Percentiles rank a stretch among this genome's conserved stretches.
Conservation (phyloP, 2,797 vertebrate species). For the Danio tinwini region DNA sequence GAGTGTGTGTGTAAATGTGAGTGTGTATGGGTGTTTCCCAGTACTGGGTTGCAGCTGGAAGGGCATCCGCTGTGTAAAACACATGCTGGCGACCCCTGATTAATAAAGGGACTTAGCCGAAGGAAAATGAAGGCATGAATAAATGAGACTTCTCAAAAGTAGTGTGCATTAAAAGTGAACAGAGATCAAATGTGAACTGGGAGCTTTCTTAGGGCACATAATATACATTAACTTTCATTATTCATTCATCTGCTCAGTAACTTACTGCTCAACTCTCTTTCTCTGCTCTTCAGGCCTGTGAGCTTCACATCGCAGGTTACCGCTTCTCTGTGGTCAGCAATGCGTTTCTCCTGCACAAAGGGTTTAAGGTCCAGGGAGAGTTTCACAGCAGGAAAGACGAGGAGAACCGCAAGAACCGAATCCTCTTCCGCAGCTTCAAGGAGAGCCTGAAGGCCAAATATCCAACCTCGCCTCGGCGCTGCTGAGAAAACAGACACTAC, state of each 20-base stretch:
- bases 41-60: too few relatives aligned
- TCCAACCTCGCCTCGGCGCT: slow-evolving; percentile 80
- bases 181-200: neutral
- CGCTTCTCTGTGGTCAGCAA: slow-evolving; percentile 87
- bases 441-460: slow-evolving; percentile 91
- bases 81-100: too few relatives aligned
- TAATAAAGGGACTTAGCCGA: too few relatives aligned
- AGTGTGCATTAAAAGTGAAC: neutral
- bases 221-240: neutral
- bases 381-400: slow-evolving; percentile 89
- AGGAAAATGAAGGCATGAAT: too few relatives aligned
- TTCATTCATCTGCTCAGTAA: neutral
- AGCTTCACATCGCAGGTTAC: slow-evolving; percentile 89
- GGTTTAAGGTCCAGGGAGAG: slow-evolving; percentile 88
- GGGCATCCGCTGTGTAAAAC: too few relatives aligned
- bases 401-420: slow-evolving; percentile 87
- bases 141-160: too few relatives aligned
- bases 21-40: too few relatives aligned
- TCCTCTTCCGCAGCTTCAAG: slow-evolving; percentile 90
- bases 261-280: neutral
- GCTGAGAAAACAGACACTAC: slow-evolving; percentile 73
- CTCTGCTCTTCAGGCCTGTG: slow-evolving; percentile 80
- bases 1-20: too few relatives aligned
- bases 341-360: slow-evolving; percentile 87
- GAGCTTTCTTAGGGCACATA: neutral